Conservation (phyloP, 1,140 invertebrate species). For the Heliconius himera region DNA sequence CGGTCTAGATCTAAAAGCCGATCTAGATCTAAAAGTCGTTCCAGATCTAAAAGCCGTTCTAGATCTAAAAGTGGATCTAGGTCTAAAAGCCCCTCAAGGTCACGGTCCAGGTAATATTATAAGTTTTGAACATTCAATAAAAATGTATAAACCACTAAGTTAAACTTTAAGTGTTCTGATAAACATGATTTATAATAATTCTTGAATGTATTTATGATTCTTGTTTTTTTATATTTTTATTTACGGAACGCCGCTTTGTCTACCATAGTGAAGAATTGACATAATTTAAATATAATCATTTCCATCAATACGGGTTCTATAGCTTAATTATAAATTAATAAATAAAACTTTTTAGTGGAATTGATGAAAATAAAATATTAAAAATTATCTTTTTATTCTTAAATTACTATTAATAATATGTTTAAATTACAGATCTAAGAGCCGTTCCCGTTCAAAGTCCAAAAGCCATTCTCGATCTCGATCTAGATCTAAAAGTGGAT, state of each 20-base stretch:
- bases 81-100: constrained; percentile 39
- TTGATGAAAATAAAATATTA: no score
- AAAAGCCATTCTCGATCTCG: constrained; percentile 70
- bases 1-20: constrained; percentile 55
- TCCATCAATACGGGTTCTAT: no score
- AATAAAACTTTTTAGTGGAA: no score
- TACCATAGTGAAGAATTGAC: no score
- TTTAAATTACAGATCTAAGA: constrained; percentile 52
- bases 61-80: constrained; percentile 39
- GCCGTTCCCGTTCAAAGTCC: constrained; percentile 65
- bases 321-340: no score
- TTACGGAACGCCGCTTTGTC: no score
- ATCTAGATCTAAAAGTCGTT: constrained; percentile 50
- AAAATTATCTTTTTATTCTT: no score
- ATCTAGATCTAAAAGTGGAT: constrained; percentile 62
- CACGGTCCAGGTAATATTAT: constrained; percentile 47
- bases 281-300: no score
- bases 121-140: not conserved
- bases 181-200: no score
- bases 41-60: constrained; percentile 49
- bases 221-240: no score
- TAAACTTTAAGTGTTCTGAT: no score
- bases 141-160: not conserved
- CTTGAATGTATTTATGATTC: no score
- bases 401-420: not conserved